Conservation (phyloP, 1,140 invertebrate genomes). For the Drosophila teissieri region DNA sequence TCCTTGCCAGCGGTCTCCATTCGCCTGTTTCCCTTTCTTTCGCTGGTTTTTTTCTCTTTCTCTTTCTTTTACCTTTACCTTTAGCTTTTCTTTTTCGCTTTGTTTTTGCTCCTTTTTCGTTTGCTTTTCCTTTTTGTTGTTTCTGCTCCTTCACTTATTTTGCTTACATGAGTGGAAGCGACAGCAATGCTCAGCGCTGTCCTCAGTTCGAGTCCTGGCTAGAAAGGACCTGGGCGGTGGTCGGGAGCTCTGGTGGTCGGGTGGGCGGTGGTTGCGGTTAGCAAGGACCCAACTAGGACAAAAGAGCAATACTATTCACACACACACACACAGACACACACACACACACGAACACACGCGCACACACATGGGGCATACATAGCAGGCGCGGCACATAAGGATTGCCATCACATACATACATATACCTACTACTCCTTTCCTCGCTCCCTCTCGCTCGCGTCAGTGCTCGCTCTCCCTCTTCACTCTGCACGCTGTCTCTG, state of each 20-base stretch:
- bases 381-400: conserved; percentile 35
- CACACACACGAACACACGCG: conserved; percentile 25
- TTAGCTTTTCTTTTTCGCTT: conserved; percentile 6
- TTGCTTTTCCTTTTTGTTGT: conserved; percentile 28
- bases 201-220: conserved; percentile 29
- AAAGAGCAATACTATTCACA: conserved; percentile 77
- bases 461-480: neutral
- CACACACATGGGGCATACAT: conserved; percentile 19
- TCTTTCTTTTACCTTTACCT: neutral
- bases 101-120: conserved; percentile 5
- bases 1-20: conserved; percentile 38
- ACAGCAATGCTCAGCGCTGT: conserved; percentile 60
- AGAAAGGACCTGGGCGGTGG: conserved; percentile 1
- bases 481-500: conserved; percentile 36
- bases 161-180: conserved; percentile 76
- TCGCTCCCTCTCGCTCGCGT: conserved; percentile 1
- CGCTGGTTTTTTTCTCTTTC: neutral
- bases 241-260: neutral
- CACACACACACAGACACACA: conserved; percentile 22
- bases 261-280: conserved; percentile 55
- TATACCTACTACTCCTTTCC: conserved; percentile 37
- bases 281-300: conserved; percentile 78
- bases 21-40: conserved; percentile 1
- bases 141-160: conserved; percentile 51
- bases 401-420: conserved; percentile 38